Conservation (phyloP, 2,797 vertebrate genomes). For the Pantherophis alleghaniensis region DNA sequence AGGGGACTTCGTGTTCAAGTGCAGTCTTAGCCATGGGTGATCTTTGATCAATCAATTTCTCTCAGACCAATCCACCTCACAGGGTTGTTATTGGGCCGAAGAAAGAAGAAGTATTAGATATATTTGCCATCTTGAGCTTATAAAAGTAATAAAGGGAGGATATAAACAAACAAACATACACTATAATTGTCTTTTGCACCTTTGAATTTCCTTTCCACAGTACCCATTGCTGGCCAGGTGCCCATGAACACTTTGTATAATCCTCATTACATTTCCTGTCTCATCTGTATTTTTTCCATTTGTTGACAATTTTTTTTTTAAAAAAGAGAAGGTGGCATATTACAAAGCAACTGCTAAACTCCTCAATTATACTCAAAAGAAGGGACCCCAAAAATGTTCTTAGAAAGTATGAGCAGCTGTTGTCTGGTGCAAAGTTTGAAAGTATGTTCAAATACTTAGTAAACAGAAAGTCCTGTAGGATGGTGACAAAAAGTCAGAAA, state of each 20-base stretch:
- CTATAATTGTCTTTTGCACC: too few species aligned
- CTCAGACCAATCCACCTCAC: neutral
- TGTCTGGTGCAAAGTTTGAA: neutral
- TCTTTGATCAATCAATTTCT: neutral
- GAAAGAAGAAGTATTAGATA: neutral
- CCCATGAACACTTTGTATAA: neutral
- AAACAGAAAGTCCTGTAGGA: neutral
- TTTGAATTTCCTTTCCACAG: neutral
- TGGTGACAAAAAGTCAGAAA: neutral
- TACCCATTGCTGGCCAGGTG: neutral
- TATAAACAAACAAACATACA: neutral
- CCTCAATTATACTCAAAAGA: neutral
- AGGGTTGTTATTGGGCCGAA: neutral
- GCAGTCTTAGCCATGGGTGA: neutral
- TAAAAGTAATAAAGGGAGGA: neutral
- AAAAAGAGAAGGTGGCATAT: neutral
- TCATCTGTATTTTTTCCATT: neutral
- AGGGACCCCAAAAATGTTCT: neutral
- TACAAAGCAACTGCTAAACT: neutral
- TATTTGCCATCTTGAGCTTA: neutral
- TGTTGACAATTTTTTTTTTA: neutral
- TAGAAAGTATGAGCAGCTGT: neutral
- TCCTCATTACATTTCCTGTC: neutral
- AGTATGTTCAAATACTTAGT: neutral
- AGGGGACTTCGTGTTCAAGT: neutral